Percentiles rank a stretch among this genome's conserved stretches.
phyloP scores from a whole-genome alignment of 2,888 invertebrate species.

The Xiphydria camelus region DNA sequence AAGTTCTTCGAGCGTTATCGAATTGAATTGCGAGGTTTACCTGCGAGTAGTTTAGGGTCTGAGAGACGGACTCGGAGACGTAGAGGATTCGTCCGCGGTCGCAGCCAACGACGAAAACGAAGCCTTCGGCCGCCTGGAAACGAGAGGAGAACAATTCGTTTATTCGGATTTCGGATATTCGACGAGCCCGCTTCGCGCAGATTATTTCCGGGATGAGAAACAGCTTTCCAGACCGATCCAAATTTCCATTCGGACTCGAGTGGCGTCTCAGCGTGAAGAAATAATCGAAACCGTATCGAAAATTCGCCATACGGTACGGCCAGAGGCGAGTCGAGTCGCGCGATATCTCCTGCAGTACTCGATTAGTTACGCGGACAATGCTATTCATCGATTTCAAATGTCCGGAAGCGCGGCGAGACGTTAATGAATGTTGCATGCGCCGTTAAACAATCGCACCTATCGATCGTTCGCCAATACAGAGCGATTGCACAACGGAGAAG shows the following conservation, averaged over 20 bases:
- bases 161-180: neutral
- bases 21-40: too few relatives aligned
- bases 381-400: too few relatives aligned
- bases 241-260: too few relatives aligned
- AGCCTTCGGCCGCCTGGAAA: slow-evolving; percentile 81
- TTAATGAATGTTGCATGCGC: slow-evolving; percentile 33
- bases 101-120: slow-evolving; percentile 90
- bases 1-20: too few relatives aligned
- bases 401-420: slow-evolving; percentile 10
- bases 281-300: too few relatives aligned
- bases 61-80: slow-evolving; percentile 85
- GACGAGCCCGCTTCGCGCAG: neutral
- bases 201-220: too few relatives aligned
- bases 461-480: neutral
- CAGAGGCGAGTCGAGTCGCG: too few relatives aligned
- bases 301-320: too few relatives aligned
- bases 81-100: slow-evolving; percentile 88
- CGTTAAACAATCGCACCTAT: neutral
- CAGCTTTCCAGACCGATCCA: too few relatives aligned
- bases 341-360: too few relatives aligned
- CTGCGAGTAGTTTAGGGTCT: slow-evolving; percentile 81
- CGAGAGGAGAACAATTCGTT: neutral
- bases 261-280: too few relatives aligned
- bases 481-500: slow-evolving; percentile 7
- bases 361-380: neutral